phyloP scores from a whole-genome alignment of 2,797 vertebrate species.

The Hydrocynus forskahlii region DNA sequence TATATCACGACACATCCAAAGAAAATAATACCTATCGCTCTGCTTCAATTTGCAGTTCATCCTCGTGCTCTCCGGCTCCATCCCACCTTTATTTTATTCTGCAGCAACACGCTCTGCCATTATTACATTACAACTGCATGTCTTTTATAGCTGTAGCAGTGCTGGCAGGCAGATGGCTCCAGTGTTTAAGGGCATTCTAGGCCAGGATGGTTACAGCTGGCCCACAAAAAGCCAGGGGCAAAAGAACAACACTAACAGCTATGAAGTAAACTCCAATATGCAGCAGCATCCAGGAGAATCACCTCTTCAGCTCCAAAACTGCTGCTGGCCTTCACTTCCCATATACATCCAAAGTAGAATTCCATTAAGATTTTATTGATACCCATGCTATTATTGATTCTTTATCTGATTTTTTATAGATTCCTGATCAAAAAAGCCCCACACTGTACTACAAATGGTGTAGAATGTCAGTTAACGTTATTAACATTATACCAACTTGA shows the following conservation, averaged over 20 bases:
- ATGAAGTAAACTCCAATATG: conserved; percentile 4
- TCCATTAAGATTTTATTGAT: too few relatives aligned
- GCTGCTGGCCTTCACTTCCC: neutral
- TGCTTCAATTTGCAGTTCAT: neutral
- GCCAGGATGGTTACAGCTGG: neutral
- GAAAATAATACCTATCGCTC: neutral
- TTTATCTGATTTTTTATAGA: too few relatives aligned
- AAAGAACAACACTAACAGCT: neutral
- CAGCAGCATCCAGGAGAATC: neutral
- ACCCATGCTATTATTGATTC: too few relatives aligned
- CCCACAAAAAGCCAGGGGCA: neutral
- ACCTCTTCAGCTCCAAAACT: neutral
- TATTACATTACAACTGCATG: neutral
- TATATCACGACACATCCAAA: neutral
- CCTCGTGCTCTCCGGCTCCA: neutral
- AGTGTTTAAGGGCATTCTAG: conserved; percentile 9
- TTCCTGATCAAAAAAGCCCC: too few relatives aligned
- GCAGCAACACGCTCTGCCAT: neutral
- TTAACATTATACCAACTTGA: too few relatives aligned
- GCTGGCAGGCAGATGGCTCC: neutral
- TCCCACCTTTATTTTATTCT: neutral
- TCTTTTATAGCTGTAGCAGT: neutral
- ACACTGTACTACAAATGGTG: too few relatives aligned
- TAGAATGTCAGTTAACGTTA: too few relatives aligned
- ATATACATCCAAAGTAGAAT: too few relatives aligned